These are phyloP conservation scores for Troides oblongomaculatus DNA, from an alignment of 2,888 invertebrate species.

Conservation along the genomic window DNA sequence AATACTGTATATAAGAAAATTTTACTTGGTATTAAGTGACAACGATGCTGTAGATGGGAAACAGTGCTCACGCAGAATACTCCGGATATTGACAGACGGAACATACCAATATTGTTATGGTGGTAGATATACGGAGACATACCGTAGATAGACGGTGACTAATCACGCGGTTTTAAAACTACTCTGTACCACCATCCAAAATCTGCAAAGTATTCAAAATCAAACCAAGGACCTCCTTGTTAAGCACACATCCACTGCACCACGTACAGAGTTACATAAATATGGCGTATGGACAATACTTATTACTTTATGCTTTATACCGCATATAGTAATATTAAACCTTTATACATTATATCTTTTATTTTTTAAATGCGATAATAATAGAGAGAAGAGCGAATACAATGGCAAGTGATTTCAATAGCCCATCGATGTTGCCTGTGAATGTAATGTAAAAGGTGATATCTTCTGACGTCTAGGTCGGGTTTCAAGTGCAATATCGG, in stretches of 20 bases:
- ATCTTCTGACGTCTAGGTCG: background rate
- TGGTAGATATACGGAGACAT: too few species aligned
- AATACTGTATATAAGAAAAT: too few species aligned
- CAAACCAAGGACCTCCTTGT: background rate
- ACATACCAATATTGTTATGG: too few species aligned
- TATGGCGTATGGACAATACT: too few species aligned
- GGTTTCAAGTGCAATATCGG: background rate
- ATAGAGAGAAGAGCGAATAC: background rate
- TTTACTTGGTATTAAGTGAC: too few species aligned
- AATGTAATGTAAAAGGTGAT: background rate
- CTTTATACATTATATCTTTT: background rate
- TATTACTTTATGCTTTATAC: too few species aligned
- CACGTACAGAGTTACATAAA: background rate
- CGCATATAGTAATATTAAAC: background rate
- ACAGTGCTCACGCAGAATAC: too few species aligned
- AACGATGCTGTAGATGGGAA: too few species aligned
- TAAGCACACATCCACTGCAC: background rate
- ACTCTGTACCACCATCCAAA: background rate
- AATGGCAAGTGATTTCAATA: background rate
- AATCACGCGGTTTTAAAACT: background rate
- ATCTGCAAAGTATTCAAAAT: background rate
- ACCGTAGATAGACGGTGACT: too few species aligned
- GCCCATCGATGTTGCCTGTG: background rate
- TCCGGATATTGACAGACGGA: too few species aligned
- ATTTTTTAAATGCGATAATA: background rate